Percentiles rank a stretch among this genome's conserved stretches.
phyloP scores from a whole-genome alignment of 2,113 vertebrate genomes.

The Prochilodus magdalenae region DNA sequence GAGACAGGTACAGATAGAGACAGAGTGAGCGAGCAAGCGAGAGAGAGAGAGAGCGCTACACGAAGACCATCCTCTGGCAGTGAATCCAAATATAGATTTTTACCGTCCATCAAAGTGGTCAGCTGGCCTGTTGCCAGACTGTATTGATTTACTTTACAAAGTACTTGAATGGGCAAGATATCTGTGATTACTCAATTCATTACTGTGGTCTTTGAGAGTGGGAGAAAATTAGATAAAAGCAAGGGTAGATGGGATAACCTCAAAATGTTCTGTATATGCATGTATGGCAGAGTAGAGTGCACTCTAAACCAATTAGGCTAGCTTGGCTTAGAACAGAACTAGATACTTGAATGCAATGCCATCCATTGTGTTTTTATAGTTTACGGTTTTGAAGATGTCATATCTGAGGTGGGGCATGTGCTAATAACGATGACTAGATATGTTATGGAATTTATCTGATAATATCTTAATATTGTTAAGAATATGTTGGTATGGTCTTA shows the following conservation, averaged over 20 bases:
- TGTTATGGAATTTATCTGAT: too few species aligned
- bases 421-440: too few species aligned
- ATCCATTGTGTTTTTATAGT: background rate
- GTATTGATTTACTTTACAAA: constrained; percentile 81
- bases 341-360: background rate
- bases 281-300: constrained; percentile 39
- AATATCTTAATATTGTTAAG: too few species aligned
- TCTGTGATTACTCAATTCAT: constrained; percentile 82
- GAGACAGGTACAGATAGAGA: constrained; percentile 32
- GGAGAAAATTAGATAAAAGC: constrained; percentile 76
- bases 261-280: constrained; percentile 40
- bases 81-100: constrained; percentile 72
- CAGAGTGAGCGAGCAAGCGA: constrained; percentile 4
- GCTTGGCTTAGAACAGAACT: constrained; percentile 1
- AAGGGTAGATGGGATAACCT: constrained; percentile 53
- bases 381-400: background rate
- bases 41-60: constrained; percentile 42
- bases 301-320: constrained; percentile 49
- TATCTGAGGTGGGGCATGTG: background rate
- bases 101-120: constrained; percentile 74
- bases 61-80: constrained; percentile 65
- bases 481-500: too few species aligned
- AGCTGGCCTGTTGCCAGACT: constrained; percentile 69
- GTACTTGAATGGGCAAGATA: constrained; percentile 76
- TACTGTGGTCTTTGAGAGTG: constrained; percentile 71